A percentile compares a stretch with the other conserved stretches of the same genome.
phyloP scores from a whole-genome alignment of 2,113 vertebrate genomes.

The Aplodontia rufa region DNA sequence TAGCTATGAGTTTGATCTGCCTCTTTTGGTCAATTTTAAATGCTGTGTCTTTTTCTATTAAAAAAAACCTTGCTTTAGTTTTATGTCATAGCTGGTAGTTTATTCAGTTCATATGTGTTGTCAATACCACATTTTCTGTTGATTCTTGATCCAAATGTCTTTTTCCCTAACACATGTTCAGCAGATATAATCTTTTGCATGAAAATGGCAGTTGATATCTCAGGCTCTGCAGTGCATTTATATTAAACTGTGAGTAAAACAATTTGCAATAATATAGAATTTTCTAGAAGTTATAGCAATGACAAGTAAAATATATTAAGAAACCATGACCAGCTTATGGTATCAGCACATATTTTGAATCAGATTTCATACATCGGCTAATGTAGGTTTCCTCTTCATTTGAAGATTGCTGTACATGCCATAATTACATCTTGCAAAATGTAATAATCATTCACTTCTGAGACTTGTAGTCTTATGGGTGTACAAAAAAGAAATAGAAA shows the following conservation, averaged over 20 bases:
- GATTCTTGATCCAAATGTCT: constrained; percentile 4
- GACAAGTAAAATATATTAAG: background rate
- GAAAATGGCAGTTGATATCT: background rate
- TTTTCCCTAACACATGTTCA: background rate
- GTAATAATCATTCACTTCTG: background rate
- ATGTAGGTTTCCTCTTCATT: background rate
- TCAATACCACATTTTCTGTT: constrained; percentile 7
- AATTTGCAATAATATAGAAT: background rate
- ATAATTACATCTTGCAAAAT: background rate
- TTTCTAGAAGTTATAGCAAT: background rate
- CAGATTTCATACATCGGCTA: background rate
- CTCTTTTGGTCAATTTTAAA: background rate
- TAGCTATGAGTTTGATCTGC: background rate
- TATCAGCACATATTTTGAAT: background rate
- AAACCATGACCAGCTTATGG: background rate
- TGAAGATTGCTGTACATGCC: background rate
- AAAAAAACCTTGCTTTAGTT: background rate
- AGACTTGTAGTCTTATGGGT: background rate
- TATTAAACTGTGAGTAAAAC: background rate
- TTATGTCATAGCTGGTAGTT: background rate
- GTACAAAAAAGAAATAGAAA: background rate
- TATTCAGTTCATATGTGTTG: constrained; percentile 34
- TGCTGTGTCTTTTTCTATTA: background rate
- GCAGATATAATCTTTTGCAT: background rate
- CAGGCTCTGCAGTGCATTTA: background rate